A percentile compares a stretch with the other conserved stretches of the same genome.
These are phyloP conservation scores for Epinephelus coioides DNA, from an alignment of 2,797 vertebrate genomes.

Conservation along the genomic window DNA sequence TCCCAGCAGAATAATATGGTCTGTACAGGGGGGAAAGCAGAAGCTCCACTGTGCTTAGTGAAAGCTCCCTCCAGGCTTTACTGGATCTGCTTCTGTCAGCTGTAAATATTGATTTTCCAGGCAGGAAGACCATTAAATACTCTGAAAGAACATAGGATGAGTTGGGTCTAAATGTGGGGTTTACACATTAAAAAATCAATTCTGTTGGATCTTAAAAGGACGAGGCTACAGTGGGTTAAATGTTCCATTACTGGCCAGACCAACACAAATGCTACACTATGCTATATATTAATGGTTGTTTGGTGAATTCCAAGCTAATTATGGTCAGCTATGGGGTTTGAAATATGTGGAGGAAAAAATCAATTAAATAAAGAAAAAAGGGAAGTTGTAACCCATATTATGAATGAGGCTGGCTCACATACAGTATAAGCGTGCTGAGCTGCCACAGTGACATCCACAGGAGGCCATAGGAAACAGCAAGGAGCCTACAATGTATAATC, in stretches of 20 bases:
- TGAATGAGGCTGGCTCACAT: neutral
- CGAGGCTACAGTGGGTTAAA: neutral
- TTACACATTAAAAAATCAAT: neutral
- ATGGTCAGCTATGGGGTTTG: neutral
- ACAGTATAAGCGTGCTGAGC: neutral
- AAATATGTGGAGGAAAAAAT: neutral
- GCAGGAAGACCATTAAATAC: conserved; percentile 38
- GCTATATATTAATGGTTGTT: neutral
- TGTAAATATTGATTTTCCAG: conserved; percentile 42
- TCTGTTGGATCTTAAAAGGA: neutral
- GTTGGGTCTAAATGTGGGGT: neutral
- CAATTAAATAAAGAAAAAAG: neutral
- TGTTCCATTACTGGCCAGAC: neutral
- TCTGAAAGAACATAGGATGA: neutral
- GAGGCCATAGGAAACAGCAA: conserved; percentile 18
- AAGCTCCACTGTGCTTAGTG: neutral
- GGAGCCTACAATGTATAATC: neutral
- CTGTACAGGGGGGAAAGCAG: neutral
- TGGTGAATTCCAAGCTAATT: neutral
- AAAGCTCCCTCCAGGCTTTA: neutral
- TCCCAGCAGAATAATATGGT: neutral
- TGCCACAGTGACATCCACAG: conserved; percentile 53
- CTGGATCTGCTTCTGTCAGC: neutral
- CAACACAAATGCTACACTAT: neutral
- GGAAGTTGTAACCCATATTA: neutral